Base-by-base conservation (phyloP, 1,140 invertebrate genomes). In the Zaprionus gabonicus region DNA sequence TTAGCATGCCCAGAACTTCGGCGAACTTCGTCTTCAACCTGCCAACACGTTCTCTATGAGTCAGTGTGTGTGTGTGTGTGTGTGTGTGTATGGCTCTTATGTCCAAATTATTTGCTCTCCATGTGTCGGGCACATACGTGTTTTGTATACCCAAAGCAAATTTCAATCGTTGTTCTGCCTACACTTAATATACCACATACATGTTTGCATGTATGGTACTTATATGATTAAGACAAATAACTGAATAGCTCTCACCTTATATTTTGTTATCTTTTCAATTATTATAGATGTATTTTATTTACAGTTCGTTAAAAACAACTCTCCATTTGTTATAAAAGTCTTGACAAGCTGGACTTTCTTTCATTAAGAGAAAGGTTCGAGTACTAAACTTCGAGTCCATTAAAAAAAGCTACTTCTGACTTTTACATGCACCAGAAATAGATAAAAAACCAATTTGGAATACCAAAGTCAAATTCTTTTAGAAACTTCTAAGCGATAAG, bases 1-100 rank as follows among this genome's bases (percentile, higher is more conserved):
- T 85, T 85, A 84, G 82, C 73, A 85, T 81, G 60, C 60, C 49
- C 51, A 62, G 41, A 75, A 70, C 46, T 25, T 51, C 28, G 49
- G n/a, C 57, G n/a, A 34, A 60, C 36, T 25, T 62, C 38, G 25
- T 25, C 58, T 36, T 17, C 28, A 17, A 34, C 7, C 6, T n/a
- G 41, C 41, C 38, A 27, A 58, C 53, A 56, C 28, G 58, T 36
- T 31, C 20, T 27, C 38, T 53, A 62, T 28, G 34, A 51, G 57
- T 74, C 23, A n/a, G 41, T 17, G 1, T 46, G n/a, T 17, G 41
- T 44, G 41, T 2, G 41, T 44, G 41, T n/a, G n/a, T n/a, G n/a
- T n/a, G n/a, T 59, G 15, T 58, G 9, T 46, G 34, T 58, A 58
- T 56, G 27, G 20, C 36, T 64, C 41, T 64, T 51, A 20, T 64